Evolutionary conservation across 2,888 invertebrate species (phyloP).

Genomic region (Hanleya hanleyi): DNA sequence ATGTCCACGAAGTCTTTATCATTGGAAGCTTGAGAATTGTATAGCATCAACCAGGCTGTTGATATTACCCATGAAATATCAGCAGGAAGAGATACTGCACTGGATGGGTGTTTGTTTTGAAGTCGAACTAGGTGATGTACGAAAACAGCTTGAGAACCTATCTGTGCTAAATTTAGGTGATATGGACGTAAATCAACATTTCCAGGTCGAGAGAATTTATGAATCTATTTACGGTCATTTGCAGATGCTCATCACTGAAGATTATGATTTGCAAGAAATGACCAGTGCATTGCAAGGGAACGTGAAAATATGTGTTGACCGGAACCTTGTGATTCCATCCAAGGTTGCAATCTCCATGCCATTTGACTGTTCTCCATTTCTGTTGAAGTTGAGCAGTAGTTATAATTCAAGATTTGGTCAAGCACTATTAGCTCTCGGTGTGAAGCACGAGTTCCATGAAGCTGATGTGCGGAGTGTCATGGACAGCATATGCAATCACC

Average conservation of each 20-base stretch:
- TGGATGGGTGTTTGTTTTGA: neutral
- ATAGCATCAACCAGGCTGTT: too few relatives aligned
- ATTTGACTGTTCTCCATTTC: slow-evolving; percentile 43
- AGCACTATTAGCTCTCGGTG: slow-evolving; percentile 35
- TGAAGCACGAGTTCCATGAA: slow-evolving; percentile 41
- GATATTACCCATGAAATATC: too few relatives aligned
- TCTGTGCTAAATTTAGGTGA: too few relatives aligned
- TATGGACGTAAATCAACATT: too few relatives aligned
- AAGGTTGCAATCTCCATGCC: neutral
- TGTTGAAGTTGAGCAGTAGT: slow-evolving; percentile 42
- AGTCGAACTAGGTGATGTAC: neutral
- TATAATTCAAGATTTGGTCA: slow-evolving; percentile 28
- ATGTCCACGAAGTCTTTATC: too few relatives aligned
- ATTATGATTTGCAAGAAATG: too few relatives aligned
- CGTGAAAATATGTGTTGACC: neutral
- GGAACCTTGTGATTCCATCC: neutral
- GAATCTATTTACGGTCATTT: neutral
- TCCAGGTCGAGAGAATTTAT: neutral
- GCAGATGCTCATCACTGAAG: neutral
- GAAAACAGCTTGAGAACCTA: neutral
- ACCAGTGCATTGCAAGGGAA: too few relatives aligned
- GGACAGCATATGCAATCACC: too few relatives aligned
- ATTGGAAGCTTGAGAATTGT: too few relatives aligned
- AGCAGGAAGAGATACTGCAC: too few relatives aligned
- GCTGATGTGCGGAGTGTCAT: too few relatives aligned